Percentiles rank a stretch among this genome's conserved stretches.
Conservation (phyloP, 2,797 vertebrate genomes). For the Phaenicophaeus curvirostris region DNA sequence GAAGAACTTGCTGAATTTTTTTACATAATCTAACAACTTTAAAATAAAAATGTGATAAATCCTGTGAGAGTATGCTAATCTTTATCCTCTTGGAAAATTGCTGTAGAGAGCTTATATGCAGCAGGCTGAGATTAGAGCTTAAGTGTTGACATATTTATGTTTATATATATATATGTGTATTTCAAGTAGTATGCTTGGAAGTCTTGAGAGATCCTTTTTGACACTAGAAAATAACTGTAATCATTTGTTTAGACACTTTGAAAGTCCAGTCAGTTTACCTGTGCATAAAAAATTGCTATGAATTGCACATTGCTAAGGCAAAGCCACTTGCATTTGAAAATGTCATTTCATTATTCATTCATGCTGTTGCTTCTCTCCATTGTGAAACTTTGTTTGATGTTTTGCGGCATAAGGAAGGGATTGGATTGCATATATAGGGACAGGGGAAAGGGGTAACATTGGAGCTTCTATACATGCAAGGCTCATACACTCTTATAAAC, state of each 20-base stretch:
- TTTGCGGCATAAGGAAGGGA: neutral
- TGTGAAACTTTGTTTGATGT: neutral
- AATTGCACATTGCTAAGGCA: neutral
- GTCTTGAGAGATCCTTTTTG: neutral
- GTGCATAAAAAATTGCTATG: neutral
- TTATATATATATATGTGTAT: neutral
- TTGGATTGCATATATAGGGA: neutral
- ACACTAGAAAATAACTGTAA: neutral
- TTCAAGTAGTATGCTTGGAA: neutral
- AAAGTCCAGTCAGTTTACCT: neutral
- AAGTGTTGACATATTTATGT: neutral
- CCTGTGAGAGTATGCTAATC: neutral
- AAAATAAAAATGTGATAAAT: neutral
- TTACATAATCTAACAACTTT: neutral
- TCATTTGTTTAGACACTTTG: neutral
- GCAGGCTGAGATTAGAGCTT: neutral
- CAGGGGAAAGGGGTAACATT: neutral
- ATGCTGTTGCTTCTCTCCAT: neutral
- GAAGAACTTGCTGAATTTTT: neutral
- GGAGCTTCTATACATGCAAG: neutral
- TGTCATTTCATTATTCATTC: neutral
- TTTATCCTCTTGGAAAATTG: conserved; percentile 25
- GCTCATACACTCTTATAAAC: neutral
- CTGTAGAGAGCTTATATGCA: neutral
- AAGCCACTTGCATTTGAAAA: neutral